Base-by-base conservation (phyloP, 2,113 vertebrate genomes). In the Ailurus styani region DNA sequence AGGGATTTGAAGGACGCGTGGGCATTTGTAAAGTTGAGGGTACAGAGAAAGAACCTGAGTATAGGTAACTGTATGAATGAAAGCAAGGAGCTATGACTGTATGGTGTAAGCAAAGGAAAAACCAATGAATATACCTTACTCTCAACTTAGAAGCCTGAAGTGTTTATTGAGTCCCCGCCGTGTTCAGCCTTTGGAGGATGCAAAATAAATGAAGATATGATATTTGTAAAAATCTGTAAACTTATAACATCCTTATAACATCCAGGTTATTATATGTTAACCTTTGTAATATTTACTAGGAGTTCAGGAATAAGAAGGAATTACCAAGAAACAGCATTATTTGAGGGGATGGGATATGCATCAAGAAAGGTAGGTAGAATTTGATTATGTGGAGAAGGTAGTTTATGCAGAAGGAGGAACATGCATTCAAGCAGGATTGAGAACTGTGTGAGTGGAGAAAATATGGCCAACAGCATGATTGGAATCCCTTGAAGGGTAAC, bases 211-310 rank as follows among this genome's bases (percentile, higher is more conserved):
- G 64, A 78, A 83, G 66, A 62, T 64, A 75, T 45, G 42, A 55
- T 98, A 84, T 96, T 96, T 96, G 6, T 88, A 89, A 83, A 95
- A 66, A 37, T 83, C 34, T 29, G 20, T 90, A 86, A 50, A 52
- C 42, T 95, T 75, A 87, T 31, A 62, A 55, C 6, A 79, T 95
- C 82, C 34, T 93, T 91, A n/a, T 85, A 68, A 21, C 34, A 37
- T 68, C 17, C 17, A 68, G 66, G 78, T 50, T 95, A 96, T 96
- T 93, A 96, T 62, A 64, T 83, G 27, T 23, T 89, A 79, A 87
- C 5, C 60, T 97, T 96, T 96, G n/a, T 60, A 54, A 40, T 96
- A 79, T 97, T 94, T 90, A 91, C 66, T 50, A 64, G 45, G 37
- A 93, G 15, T 97, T 97, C 18, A 87, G 31, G 29, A 21, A 90